Evolutionary conservation across 1,140 invertebrate species (phyloP).

Genomic region (Caenorhabditis latens): DNA sequence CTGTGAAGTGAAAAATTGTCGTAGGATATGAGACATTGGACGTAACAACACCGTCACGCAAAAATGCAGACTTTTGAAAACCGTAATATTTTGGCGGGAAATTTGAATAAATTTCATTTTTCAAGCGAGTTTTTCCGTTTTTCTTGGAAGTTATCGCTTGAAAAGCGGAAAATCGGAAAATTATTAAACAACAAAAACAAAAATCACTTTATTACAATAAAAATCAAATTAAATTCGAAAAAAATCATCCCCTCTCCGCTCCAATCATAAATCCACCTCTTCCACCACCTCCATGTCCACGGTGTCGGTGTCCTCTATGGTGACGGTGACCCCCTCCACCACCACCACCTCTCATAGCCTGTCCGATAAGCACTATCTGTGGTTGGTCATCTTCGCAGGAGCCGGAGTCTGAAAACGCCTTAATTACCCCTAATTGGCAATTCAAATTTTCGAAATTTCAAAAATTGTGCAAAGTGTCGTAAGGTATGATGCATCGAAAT

Average conservation of each 20-base stretch:
- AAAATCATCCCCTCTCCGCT: not conserved
- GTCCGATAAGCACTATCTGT: not conserved
- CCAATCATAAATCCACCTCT: not conserved
- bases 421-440: not conserved
- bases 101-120: no score
- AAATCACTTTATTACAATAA: no score
- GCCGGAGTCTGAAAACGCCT: not conserved
- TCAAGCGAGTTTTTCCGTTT: no score
- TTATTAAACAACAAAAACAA: not conserved
- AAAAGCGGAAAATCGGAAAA: no score
- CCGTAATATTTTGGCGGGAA: no score
- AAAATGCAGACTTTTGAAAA: no score
- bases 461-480: no score
- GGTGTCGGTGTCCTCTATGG: not conserved
- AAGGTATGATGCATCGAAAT: not conserved
- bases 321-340: not conserved
- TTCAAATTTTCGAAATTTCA: no score
- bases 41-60: no score
- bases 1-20: no score
- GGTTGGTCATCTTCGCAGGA: not conserved
- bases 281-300: not conserved
- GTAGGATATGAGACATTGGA: no score
- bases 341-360: not conserved
- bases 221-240: not conserved
- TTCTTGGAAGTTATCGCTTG: no score